Conservation (phyloP, 2,888 invertebrate species). For the Sphaerophoria rueppellii region DNA sequence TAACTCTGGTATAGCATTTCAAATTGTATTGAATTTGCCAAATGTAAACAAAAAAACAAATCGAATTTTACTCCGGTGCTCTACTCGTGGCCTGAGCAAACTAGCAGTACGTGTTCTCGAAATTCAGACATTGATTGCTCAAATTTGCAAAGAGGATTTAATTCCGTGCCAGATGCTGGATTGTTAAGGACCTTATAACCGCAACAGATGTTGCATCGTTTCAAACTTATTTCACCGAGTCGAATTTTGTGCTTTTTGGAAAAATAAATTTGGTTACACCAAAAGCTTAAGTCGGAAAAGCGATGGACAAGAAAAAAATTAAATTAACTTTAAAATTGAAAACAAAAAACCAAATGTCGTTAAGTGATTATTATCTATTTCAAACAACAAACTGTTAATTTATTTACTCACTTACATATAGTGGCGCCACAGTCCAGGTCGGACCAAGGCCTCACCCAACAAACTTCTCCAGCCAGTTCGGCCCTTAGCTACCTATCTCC, state of each 20-base stretch:
- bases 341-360: no score
- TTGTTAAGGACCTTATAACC: neutral
- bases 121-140: constrained; percentile 32
- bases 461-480: no score
- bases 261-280: neutral
- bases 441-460: no score
- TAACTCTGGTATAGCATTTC: neutral
- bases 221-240: neutral
- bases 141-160: constrained; percentile 3
- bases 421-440: no score
- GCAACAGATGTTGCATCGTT: no score
- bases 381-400: no score
- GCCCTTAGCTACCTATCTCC: no score
- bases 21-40: constrained; percentile 53
- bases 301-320: no score
- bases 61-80: constrained; percentile 34
- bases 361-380: no score
- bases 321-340: no score
- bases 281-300: no score
- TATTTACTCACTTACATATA: no score
- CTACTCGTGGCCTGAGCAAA: neutral
- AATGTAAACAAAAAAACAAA: constrained; percentile 32
- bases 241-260: neutral
- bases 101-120: constrained; percentile 10
- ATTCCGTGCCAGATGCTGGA: constrained; percentile 5